These are phyloP conservation scores for Nemopilema nomurai DNA, from an alignment of 30 jellyfish, hydroid and myxozoan species.

Conservation along the genomic window DNA sequence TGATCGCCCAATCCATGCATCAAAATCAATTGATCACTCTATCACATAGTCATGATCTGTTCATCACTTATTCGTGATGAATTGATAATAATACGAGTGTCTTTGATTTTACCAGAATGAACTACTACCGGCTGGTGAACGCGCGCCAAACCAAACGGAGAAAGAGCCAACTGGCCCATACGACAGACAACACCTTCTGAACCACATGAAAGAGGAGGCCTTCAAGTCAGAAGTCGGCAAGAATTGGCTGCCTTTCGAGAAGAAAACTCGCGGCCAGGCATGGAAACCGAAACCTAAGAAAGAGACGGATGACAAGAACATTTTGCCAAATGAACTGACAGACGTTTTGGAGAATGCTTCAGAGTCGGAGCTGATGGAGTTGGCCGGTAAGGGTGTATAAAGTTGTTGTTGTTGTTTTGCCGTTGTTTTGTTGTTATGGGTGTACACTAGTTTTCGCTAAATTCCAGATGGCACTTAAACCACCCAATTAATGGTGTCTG, in stretches of 20 bases:
- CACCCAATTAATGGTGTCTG: too few relatives aligned
- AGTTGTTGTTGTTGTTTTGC: too few relatives aligned
- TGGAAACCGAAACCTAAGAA: constrained; percentile 79
- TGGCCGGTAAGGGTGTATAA: constrained; percentile 74
- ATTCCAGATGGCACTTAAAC: too few relatives aligned
- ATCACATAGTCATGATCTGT: background rate
- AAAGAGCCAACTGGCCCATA: constrained; percentile 84
- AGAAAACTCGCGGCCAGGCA: constrained; percentile 78
- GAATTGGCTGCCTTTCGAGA: constrained; percentile 89
- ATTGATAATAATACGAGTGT: background rate
- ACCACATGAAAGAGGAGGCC: constrained; percentile 89
- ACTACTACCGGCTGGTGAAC: constrained; percentile 80
- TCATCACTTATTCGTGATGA: background rate
- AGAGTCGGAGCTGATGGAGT: constrained; percentile 87
- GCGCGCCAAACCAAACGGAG: constrained; percentile 79
- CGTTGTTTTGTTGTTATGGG: background rate
- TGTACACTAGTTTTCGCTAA: too few relatives aligned
- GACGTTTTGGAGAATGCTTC: constrained; percentile 94
- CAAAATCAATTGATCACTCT: background rate
- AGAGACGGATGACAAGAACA: constrained; percentile 44
- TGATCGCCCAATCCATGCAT: background rate
- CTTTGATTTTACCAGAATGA: constrained; percentile 67
- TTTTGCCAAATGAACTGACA: constrained; percentile 89
- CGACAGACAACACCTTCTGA: constrained; percentile 76
- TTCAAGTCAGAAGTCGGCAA: constrained; percentile 60